Evolutionary conservation across 2,888 invertebrate species (phyloP).

Genomic region (Meiosimyza platycephala): DNA sequence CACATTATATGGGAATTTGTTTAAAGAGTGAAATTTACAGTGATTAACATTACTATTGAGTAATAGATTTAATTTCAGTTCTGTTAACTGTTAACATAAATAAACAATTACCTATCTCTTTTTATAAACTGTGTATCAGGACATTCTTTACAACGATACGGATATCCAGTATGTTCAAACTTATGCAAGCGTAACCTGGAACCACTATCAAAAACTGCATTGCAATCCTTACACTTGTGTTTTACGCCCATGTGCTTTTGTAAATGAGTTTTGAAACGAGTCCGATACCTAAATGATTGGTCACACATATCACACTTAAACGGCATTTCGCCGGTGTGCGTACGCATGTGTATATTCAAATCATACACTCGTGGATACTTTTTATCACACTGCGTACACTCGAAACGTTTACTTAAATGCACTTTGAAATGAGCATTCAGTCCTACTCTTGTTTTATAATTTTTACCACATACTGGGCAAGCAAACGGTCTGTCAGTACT

Average conservation of each 20-base stretch:
- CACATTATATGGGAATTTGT: too few relatives aligned
- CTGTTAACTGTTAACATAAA: too few relatives aligned
- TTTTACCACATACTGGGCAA: not conserved
- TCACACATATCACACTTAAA: slow-evolving; percentile 42
- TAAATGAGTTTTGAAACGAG: slow-evolving; percentile 40
- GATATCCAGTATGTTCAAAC: slow-evolving; percentile 42
- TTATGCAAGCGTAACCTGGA: slow-evolving; percentile 37
- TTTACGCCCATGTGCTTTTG: slow-evolving; percentile 39
- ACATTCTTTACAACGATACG: slow-evolving; percentile 18
- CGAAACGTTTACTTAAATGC: slow-evolving; percentile 31
- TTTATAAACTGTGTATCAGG: not conserved
- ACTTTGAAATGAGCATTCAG: slow-evolving; percentile 37
- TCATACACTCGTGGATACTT: slow-evolving; percentile 37
- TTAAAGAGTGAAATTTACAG: not conserved
- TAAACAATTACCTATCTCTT: not conserved
- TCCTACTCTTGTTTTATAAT: not conserved
- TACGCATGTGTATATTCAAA: slow-evolving; percentile 36
- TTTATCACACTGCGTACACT: slow-evolving; percentile 38
- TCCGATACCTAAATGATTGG: slow-evolving; percentile 38
- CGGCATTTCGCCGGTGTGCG: slow-evolving; percentile 39
- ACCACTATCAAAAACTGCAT: slow-evolving; percentile 36
- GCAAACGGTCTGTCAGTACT: not conserved
- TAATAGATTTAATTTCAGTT: too few relatives aligned
- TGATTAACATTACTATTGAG: not conserved
- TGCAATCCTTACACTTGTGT: slow-evolving; percentile 38